phyloP scores from a whole-genome alignment of 2,888 invertebrate genomes.

The Calliphora vomitoria region DNA sequence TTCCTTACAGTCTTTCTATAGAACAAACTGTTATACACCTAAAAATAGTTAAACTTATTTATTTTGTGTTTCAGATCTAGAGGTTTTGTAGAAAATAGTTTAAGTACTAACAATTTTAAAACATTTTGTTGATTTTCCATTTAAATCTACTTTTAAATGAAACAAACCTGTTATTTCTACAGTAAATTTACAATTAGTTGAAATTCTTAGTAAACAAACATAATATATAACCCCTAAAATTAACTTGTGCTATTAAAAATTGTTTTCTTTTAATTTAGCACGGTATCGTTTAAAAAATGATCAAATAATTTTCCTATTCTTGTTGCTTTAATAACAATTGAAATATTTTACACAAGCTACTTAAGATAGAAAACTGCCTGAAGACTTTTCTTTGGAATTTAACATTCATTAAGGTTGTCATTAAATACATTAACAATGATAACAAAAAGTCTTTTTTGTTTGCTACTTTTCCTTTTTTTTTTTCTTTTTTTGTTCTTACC shows the following conservation, averaged over 20 bases:
- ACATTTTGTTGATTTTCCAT: too few relatives aligned
- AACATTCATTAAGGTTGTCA: constrained; percentile 61
- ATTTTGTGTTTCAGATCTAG: too few relatives aligned
- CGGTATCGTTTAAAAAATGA: background rate
- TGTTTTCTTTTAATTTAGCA: background rate
- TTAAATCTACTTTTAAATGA: too few relatives aligned
- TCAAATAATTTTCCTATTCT: background rate
- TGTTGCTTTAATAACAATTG: background rate
- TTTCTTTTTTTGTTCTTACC: background rate
- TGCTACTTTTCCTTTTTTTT: background rate
- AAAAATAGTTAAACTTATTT: too few relatives aligned
- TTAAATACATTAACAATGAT: constrained; percentile 54
- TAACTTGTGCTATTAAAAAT: background rate
- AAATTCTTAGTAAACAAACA: too few relatives aligned
- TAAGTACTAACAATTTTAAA: too few relatives aligned
- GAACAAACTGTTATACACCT: too few relatives aligned
- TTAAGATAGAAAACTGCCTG: constrained; percentile 23
- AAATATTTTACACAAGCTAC: background rate
- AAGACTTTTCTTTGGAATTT: constrained; percentile 20
- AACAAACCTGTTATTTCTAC: too few relatives aligned
- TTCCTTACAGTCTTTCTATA: too few relatives aligned
- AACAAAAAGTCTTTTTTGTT: constrained; percentile 3
- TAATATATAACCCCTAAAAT: background rate
- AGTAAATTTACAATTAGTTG: too few relatives aligned
- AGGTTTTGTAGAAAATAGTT: too few relatives aligned